Base-by-base conservation (phyloP, 2,797 vertebrate species). In the Avahi laniger region DNA sequence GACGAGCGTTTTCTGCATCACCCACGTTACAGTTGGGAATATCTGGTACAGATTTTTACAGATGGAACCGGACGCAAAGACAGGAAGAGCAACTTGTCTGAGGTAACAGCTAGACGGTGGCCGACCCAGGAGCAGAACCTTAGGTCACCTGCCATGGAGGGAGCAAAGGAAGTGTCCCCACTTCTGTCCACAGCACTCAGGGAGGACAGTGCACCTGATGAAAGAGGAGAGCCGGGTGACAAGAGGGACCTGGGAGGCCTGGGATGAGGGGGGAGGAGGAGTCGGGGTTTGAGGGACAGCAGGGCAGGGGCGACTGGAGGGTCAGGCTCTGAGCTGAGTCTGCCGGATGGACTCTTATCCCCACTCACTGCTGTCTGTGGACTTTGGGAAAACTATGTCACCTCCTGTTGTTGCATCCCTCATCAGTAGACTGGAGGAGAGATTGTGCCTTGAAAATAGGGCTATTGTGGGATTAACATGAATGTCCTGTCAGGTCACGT, bases 221-320 rank as follows among this genome's bases (percentile, higher is more conserved):
- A 14, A 26, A 48, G 54, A 50, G 43, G 11, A 28, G 2, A 38
- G 22, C 28, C 10, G 11, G 1, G n/a, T 4, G 8, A 50, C 8
- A 5, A 67, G 20, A 26, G 20, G 61, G 46, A 7, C 26, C 22
- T 35, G 1, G 1, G 9, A 18, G 13, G 46, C 22, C 35, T 5
- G 46, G 18, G 46, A 12, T 35, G n/a, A 52, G 46, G 33, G 17
- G 24, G 7, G 11, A 15, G 5, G n/a, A 33, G n/a, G 24, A 69
- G 18, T 7, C 2, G 8, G 33, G 15, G 15, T 1, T 2, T 14
- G 1, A 4, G 4, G 11, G 43, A 26, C 2, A 38, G 33, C 0
- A 14, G 12, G 7, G 1, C 11, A 50, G 8, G 24, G 5, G 15
- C 2, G 17, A 13, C 1, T 87, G 17, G 6, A 14, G 20, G 3